These are phyloP conservation scores for Plectropomus leopardus DNA, from an alignment of 2,113 vertebrate species.

Conservation along the genomic window DNA sequence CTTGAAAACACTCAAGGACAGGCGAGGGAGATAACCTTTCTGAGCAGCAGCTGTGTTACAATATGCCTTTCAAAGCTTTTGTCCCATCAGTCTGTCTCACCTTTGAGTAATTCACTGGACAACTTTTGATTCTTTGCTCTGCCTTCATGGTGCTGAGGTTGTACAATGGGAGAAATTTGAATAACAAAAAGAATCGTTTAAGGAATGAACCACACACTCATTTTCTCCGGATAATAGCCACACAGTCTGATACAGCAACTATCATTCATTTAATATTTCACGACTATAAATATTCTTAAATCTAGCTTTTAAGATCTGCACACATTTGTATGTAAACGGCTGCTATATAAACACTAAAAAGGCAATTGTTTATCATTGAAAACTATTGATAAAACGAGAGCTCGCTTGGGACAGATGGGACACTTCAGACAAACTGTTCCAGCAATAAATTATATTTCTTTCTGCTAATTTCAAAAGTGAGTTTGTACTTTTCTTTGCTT, in stretches of 20 bases:
- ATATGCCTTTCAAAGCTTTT: constrained; percentile 76
- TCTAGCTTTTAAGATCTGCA: neutral
- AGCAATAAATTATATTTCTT: constrained; percentile 10
- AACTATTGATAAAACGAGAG: neutral
- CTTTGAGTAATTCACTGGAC: constrained; percentile 69
- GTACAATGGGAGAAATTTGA: constrained; percentile 76
- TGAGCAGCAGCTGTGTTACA: constrained; percentile 57
- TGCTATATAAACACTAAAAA: constrained; percentile 10
- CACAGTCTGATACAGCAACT: constrained; percentile 48
- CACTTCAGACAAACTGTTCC: constrained; percentile 36
- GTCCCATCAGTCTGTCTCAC: constrained; percentile 72
- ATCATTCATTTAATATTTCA: constrained; percentile 39
- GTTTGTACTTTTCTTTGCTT: constrained; percentile 33
- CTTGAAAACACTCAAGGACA: constrained; percentile 73
- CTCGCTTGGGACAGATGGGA: constrained; percentile 10
- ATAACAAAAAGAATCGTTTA: constrained; percentile 79
- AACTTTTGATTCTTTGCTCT: constrained; percentile 71
- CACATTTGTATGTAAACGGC: constrained; percentile 8
- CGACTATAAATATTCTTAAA: constrained; percentile 34
- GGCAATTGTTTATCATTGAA: constrained; percentile 15
- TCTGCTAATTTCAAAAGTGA: constrained; percentile 33
- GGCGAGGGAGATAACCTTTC: constrained; percentile 74
- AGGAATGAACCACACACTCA: constrained; percentile 62
- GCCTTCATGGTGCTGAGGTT: constrained; percentile 65
- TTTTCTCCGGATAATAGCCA: constrained; percentile 66